These are phyloP conservation scores for Myotis davidii DNA, from an alignment of 2,113 vertebrate genomes.

Conservation along the genomic window DNA sequence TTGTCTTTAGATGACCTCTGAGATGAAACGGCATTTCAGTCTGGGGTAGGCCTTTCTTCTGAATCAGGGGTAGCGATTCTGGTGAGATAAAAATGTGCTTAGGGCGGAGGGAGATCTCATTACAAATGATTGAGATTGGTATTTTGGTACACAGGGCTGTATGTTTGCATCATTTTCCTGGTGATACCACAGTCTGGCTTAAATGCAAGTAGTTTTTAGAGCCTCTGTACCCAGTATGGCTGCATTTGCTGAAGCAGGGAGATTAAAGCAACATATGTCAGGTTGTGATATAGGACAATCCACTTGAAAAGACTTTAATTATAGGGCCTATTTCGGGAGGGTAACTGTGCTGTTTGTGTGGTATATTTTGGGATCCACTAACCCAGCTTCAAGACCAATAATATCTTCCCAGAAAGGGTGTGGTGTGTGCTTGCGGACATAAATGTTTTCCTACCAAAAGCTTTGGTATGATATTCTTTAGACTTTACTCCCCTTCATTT, in stretches of 20 bases:
- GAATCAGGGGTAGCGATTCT: not conserved
- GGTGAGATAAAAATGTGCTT: conserved; percentile 8
- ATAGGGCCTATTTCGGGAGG: conserved; percentile 68
- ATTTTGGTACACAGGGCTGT: conserved; percentile 47
- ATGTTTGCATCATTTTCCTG: conserved; percentile 52
- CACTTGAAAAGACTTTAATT: conserved; percentile 69
- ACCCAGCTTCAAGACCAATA: conserved; percentile 43
- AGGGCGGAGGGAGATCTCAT: conserved; percentile 36
- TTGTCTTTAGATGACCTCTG: conserved; percentile 28
- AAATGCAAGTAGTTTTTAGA: not conserved
- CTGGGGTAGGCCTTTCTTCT: conserved; percentile 30
- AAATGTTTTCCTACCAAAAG: conserved; percentile 67
- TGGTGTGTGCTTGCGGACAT: conserved; percentile 51
- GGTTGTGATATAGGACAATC: conserved; percentile 52
- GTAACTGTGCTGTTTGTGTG: conserved; percentile 62
- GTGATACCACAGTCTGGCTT: conserved; percentile 46
- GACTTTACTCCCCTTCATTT: conserved; percentile 32
- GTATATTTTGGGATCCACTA: conserved; percentile 60
- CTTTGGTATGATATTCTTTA: conserved; percentile 44
- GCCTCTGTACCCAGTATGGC: conserved; percentile 57
- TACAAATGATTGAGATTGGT: conserved; percentile 34
- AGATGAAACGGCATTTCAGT: not conserved
- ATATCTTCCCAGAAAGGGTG: conserved; percentile 62
- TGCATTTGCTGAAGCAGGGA: conserved; percentile 57
- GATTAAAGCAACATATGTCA: conserved; percentile 62